Base-by-base conservation (phyloP, 37 sponge, comb jelly and placozoan genomes). In the Halichondria panicea region DNA sequence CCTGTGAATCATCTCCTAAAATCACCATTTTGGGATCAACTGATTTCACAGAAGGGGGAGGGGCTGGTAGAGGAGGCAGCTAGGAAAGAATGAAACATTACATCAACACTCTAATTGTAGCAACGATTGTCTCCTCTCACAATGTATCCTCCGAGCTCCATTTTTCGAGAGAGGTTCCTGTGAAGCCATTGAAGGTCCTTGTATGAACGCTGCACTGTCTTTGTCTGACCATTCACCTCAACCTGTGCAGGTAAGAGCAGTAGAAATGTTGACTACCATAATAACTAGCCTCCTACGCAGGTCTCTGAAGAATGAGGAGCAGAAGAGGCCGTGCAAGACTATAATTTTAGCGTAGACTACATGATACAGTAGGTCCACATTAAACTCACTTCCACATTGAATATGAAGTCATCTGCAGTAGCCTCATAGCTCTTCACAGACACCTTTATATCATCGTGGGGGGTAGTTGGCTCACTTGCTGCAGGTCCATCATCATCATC, bases 121-220 rank as follows among this genome's bases (percentile, higher is more conserved):
- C 52, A 48, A 11, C 52, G 52, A 48, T 15, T 48, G 15, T 48
- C 15, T 18, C 52, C 11, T 48, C 87, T 11, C 44, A 78, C 87
- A 54, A 86, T 77, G 71, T 86, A 43, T 58, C 87, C 91, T 11
- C 87, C 91, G 2, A 81, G 61, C 2, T 81, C 71, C 0, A 76
- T 54, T 19, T 43, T 75, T 19, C 74, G 40, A 11, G 57, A 53
- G 18, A 81, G 38, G 32, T 64, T 30, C 0, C 82, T 57, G 38
- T 87, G 64, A 11, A 87, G 71, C 88, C 88, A 87, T 43, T 65
- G 71, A 22, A 87, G 28, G 2, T 87, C 88, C 53, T 81, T 70
- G 71, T 87, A 87, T 1, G 40, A n/a, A 4, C 88, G 61, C 35
- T 70, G 50, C n/a, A 87, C 36, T 4, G 37, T 21, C 21, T 54